Evolutionary conservation across 2,113 vertebrate genomes (phyloP), one percentile per base, ranked within the genome.

Genomic region (Piprites chloris): DNA sequence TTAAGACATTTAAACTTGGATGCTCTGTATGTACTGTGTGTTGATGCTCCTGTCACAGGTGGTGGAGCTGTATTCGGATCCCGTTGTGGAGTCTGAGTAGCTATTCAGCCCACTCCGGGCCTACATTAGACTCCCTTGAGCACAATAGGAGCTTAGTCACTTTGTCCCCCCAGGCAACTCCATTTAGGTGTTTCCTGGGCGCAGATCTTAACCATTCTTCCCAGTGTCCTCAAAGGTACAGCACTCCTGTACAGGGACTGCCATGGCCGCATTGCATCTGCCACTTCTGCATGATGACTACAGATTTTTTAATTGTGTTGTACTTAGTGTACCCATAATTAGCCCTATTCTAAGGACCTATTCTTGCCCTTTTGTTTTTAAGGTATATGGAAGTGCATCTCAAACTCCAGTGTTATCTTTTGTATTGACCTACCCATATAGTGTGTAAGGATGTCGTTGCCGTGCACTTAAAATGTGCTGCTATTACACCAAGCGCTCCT

Each of bases 381-480:
- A 68, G 23, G 12, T 67, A 42, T 18, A 11, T 46, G 32, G 24
- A 83, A 76, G 15, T 42, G 20, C 11, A 58, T 44, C 20, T 79
- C 23, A 37, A 69, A 72, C 28, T 14, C 32, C 35, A 63, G 46
- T 53, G 35, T 41, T 11, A 6, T 46, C 16, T 69, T 53, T 13
- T 55, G 11, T 72, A 27, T 58, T 71, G 59, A 22, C 53, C 44
- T 69, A 20, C 10, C 9, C 15, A 13, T 24, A 12, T 30, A 26
- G 26, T 11, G 5, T 47, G 37, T 62, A 41, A 41, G 72, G 52
- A 42, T 73, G 56, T 66, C 9, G 20, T 41, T 71, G 32, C 59
- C 11, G 13, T 8, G 22, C 6, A 2, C 33, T 39, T 39, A 7
- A 0, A 2, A 42, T 2, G 3, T 27, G 24, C 35, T 80, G n/a